Conservation (phyloP, 1,140 invertebrate species). For the Radopholus similis region DNA sequence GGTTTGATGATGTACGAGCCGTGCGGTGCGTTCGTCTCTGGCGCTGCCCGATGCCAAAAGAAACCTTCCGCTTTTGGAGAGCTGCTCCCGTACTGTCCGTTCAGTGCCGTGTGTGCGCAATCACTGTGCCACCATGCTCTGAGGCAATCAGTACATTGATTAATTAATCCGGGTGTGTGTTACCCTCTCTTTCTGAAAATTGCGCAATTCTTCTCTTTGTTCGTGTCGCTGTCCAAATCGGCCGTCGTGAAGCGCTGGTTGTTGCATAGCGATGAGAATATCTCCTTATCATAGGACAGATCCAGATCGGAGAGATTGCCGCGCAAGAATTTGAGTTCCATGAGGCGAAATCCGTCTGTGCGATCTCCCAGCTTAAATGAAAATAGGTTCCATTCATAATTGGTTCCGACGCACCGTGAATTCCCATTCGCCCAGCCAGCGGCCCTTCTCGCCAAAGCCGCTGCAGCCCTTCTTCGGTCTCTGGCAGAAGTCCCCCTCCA, state of each 20-base stretch:
- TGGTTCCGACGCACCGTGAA: neutral
- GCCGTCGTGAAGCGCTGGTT: neutral
- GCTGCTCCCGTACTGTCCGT: neutral
- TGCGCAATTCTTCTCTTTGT: neutral
- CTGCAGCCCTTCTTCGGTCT: neutral
- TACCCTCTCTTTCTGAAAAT: slow-evolving; percentile 11
- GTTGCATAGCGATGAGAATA: neutral
- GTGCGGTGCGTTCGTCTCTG: neutral
- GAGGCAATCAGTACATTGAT: neutral
- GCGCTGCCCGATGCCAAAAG: neutral
- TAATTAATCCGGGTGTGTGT: no score
- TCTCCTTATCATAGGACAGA: neutral
- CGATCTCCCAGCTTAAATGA: slow-evolving; percentile 1
- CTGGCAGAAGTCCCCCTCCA: slow-evolving; percentile 11
- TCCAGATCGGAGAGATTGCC: neutral
- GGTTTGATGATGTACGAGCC: neutral
- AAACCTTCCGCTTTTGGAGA: neutral
- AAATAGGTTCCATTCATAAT: neutral
- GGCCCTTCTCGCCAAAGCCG: neutral
- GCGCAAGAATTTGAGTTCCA: neutral
- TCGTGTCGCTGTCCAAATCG: slow-evolving; percentile 5
- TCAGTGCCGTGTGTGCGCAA: slow-evolving; percentile 4
- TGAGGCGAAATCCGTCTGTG: slow-evolving; percentile 1
- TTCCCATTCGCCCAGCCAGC: slow-evolving; percentile 14
- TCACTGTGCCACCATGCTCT: slow-evolving; percentile 9